Conservation (phyloP, 2,888 invertebrate species). For the Xylota segnis region DNA sequence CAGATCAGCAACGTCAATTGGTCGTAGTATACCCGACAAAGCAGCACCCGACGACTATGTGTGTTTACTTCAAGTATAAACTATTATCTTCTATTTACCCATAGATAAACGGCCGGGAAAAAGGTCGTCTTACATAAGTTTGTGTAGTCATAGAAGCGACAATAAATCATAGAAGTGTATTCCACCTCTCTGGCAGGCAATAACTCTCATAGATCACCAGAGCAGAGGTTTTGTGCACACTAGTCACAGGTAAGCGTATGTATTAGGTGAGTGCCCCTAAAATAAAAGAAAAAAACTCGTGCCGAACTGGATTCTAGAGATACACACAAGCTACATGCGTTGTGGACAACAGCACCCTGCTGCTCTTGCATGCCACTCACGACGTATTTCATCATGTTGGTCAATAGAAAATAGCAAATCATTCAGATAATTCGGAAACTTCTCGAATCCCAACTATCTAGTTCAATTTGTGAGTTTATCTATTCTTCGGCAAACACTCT, state of each 20-base stretch:
- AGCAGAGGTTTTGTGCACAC: no score
- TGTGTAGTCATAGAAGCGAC: slow-evolving; percentile 12
- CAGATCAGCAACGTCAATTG: neutral
- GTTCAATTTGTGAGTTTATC: neutral
- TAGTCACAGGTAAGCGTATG: neutral
- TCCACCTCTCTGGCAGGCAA: neutral
- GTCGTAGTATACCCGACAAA: neutral
- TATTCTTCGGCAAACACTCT: slow-evolving; percentile 5
- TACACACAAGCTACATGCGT: slow-evolving; percentile 18
- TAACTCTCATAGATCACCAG: neutral
- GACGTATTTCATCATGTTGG: slow-evolving; percentile 61
- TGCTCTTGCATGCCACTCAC: slow-evolving; percentile 2
- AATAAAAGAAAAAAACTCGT: slow-evolving; percentile 19
- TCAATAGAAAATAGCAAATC: slow-evolving; percentile 55
- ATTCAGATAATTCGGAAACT: slow-evolving; percentile 30
- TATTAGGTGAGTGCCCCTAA: slow-evolving; percentile 8
- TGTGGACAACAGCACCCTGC: neutral
- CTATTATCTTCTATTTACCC: slow-evolving; percentile 11
- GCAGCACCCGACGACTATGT: neutral
- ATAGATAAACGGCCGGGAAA: neutral
- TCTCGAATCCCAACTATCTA: slow-evolving; percentile 30
- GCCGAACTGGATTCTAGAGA: neutral
- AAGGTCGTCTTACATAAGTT: slow-evolving; percentile 51
- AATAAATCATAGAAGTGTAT: slow-evolving; percentile 15
- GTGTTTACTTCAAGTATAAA: neutral